Conservation (phyloP, 2,888 invertebrate genomes). For the Rugalucina vietnamica region DNA sequence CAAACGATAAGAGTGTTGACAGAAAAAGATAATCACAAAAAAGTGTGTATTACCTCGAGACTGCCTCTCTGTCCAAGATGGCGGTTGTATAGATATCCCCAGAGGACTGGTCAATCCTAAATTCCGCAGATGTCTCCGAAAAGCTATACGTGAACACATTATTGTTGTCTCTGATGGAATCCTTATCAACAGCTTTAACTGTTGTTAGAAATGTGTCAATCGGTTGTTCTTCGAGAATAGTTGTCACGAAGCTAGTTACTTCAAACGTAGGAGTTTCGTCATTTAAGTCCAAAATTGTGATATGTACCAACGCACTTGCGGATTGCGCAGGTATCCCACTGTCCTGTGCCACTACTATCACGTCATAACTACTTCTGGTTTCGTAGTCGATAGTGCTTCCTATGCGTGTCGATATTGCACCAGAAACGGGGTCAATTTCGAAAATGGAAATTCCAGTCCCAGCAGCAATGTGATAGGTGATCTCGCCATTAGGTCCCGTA, state of each 20-base stretch:
- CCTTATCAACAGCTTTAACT: slow-evolving; percentile 68
- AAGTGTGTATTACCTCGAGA: slow-evolving; percentile 58
- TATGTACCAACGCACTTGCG: slow-evolving; percentile 62
- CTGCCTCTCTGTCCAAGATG: slow-evolving; percentile 72
- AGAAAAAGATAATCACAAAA: background rate
- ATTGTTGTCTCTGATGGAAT: slow-evolving; percentile 72
- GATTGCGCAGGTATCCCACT: slow-evolving; percentile 64
- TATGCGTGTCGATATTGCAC: slow-evolving; percentile 62
- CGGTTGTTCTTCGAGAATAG: slow-evolving; percentile 63
- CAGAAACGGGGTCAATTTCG: slow-evolving; percentile 64
- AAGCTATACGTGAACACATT: slow-evolving; percentile 68
- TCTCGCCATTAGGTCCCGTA: slow-evolving; percentile 64
- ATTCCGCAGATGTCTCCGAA: slow-evolving; percentile 47
- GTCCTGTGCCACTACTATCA: slow-evolving; percentile 71
- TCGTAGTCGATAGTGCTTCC: slow-evolving; percentile 72
- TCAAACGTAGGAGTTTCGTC: slow-evolving; percentile 72
- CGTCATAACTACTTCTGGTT: slow-evolving; percentile 58
- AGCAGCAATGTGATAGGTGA: slow-evolving; percentile 65
- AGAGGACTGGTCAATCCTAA: slow-evolving; percentile 63
- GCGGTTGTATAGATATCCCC: slow-evolving; percentile 67
- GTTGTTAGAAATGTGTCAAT: slow-evolving; percentile 67
- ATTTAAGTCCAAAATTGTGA: slow-evolving; percentile 72
- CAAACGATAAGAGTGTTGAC: too few species aligned
- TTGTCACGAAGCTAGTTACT: slow-evolving; percentile 59
- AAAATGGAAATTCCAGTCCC: slow-evolving; percentile 70